Conservation (phyloP, 2,113 vertebrate genomes). For the Proteles cristata region DNA sequence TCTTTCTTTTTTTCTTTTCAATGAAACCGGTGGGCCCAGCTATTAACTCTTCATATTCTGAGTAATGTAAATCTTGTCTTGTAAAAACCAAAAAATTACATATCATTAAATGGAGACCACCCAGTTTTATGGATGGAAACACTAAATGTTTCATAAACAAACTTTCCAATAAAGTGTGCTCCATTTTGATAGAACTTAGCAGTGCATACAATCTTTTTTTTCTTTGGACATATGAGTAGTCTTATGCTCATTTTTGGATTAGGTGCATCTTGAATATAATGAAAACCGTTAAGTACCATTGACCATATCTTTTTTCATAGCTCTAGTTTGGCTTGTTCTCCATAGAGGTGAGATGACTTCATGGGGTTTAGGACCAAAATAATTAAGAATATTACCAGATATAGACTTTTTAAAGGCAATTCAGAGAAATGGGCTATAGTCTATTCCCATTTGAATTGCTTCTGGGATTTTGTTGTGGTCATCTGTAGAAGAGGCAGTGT, state of each 20-base stretch:
- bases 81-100: not conserved
- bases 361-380: slow-evolving; percentile 48
- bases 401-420: not conserved
- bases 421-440: not conserved
- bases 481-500: not conserved
- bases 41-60: slow-evolving; percentile 60
- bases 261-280: not conserved
- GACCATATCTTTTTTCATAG: not conserved
- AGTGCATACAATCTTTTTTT: not conserved
- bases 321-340: not conserved
- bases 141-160: slow-evolving; percentile 49
- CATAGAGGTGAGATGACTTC: slow-evolving; percentile 17
- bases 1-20: slow-evolving; percentile 7
- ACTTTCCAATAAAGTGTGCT: not conserved
- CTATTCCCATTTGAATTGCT: slow-evolving; percentile 56
- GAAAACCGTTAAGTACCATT: not conserved
- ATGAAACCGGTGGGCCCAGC: slow-evolving; percentile 68
- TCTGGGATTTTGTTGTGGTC: slow-evolving; percentile 67
- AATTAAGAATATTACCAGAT: slow-evolving; percentile 45
- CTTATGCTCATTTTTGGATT: not conserved
- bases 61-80: slow-evolving; percentile 44
- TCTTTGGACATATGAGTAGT: not conserved
- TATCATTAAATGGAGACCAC: slow-evolving; percentile 11
- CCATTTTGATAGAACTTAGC: slow-evolving; percentile 36
- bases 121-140: slow-evolving; percentile 15